A percentile compares a stretch with the other conserved stretches of the same genome.
Evolutionary conservation across 2,888 invertebrate species (phyloP).

Genomic region (Drosophila buzzatii): DNA sequence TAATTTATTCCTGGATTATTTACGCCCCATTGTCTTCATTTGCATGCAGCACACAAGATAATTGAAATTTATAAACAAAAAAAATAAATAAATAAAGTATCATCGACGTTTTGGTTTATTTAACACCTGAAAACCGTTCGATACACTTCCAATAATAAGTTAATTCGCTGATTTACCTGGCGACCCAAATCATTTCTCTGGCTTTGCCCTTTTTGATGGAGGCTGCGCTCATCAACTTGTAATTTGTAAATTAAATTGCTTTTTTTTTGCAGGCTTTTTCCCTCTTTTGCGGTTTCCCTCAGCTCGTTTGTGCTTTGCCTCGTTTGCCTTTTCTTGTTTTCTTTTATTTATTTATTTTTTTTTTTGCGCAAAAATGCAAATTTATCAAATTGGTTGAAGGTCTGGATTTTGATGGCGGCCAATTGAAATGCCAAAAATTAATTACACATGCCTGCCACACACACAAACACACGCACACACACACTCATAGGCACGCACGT

Average conservation of each 20-base stretch:
- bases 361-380: constrained; percentile 54
- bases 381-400: constrained; percentile 74
- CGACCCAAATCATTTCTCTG: constrained; percentile 27
- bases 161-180: constrained; percentile 48
- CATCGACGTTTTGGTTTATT: constrained; percentile 25
- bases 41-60: constrained; percentile 1
- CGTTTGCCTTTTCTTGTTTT: constrained; percentile 14
- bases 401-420: constrained; percentile 61
- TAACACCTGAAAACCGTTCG: constrained; percentile 7
- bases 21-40: not conserved
- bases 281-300: constrained; percentile 30
- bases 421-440: constrained; percentile 74
- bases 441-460: constrained; percentile 61
- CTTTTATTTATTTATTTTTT: constrained; percentile 3
- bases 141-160: constrained; percentile 28
- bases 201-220: constrained; percentile 18
- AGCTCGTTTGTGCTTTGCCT: constrained; percentile 12
- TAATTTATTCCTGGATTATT: not conserved
- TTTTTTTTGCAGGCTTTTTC: constrained; percentile 44
- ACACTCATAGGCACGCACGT: not conserved
- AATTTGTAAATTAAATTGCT: constrained; percentile 76
- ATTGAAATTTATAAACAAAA: constrained; percentile 12
- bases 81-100: not conserved
- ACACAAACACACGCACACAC: constrained; percentile 9
- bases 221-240: constrained; percentile 64